Evolutionary conservation across 2,888 invertebrate genomes (phyloP).

Genomic region (Clistopyga incitator): DNA sequence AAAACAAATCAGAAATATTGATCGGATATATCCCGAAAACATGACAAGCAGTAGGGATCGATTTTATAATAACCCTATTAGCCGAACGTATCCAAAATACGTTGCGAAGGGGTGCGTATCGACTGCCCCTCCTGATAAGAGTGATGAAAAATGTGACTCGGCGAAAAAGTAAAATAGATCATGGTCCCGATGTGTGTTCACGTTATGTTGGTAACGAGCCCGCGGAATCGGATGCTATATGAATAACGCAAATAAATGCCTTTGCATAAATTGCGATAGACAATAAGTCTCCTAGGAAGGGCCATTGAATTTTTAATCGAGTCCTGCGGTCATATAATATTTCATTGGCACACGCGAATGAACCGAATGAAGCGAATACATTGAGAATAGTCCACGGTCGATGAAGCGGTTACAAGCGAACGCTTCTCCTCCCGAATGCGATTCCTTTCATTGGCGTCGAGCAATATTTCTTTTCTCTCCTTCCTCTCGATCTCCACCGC

Average conservation of each 20-base stretch:
- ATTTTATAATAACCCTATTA: slow-evolving; percentile 18
- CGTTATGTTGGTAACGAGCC: slow-evolving; percentile 30
- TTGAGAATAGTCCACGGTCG: slow-evolving; percentile 71
- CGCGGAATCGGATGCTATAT: not conserved
- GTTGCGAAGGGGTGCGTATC: slow-evolving; percentile 12
- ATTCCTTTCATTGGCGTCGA: slow-evolving; percentile 81
- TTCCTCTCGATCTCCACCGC: slow-evolving; percentile 42
- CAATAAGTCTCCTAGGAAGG: slow-evolving; percentile 39
- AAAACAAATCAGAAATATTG: not conserved
- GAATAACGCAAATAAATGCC: slow-evolving; percentile 20
- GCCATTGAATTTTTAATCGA: slow-evolving; percentile 61
- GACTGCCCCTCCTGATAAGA: slow-evolving; percentile 37
- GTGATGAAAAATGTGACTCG: slow-evolving; percentile 53
- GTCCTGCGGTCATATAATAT: slow-evolving; percentile 54
- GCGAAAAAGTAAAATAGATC: slow-evolving; percentile 45
- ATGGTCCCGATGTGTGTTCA: slow-evolving; percentile 3
- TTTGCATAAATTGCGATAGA: slow-evolving; percentile 28
- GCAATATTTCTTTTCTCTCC: slow-evolving; percentile 83
- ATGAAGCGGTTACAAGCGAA: slow-evolving; percentile 80
- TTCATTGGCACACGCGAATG: slow-evolving; percentile 62
- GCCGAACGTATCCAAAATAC: not conserved
- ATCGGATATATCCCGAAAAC: slow-evolving; percentile 3
- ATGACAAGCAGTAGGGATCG: slow-evolving; percentile 24
- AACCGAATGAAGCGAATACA: slow-evolving; percentile 71
- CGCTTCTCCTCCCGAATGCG: slow-evolving; percentile 74